Conservation (phyloP, 23 tunicate genomes). For the Ciona savignyi region DNA sequence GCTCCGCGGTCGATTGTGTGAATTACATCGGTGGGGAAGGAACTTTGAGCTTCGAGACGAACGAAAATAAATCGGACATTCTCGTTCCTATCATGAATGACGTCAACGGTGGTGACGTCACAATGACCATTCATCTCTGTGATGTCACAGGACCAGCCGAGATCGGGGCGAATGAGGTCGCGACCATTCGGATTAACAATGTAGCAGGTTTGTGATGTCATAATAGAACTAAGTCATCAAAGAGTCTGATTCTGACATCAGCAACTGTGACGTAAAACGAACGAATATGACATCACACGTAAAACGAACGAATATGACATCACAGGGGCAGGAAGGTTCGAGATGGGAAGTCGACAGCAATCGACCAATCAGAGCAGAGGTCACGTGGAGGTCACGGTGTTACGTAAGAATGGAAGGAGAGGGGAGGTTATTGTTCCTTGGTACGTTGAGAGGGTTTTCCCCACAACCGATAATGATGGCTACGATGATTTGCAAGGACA, state of each 20-base stretch:
- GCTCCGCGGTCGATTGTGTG: constrained; percentile 62
- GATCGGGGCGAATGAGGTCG: constrained; percentile 37
- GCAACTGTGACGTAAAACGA: neutral
- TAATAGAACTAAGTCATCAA: neutral
- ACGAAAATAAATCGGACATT: constrained; percentile 63
- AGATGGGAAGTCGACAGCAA: constrained; percentile 58
- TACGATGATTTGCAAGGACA: constrained; percentile 82
- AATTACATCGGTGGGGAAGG: constrained; percentile 91
- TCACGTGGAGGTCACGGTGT: constrained; percentile 20
- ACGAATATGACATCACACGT: neutral
- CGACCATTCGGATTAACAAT: constrained; percentile 64
- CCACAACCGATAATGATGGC: constrained; percentile 11
- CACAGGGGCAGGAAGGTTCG: constrained; percentile 63
- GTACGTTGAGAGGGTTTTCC: constrained; percentile 54
- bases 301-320: neutral
- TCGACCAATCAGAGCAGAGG: constrained; percentile 41
- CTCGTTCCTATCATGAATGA: constrained; percentile 89
- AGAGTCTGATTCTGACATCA: neutral
- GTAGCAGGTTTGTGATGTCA: constrained; percentile 59
- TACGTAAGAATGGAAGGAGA: constrained; percentile 70
- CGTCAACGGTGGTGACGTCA: constrained; percentile 52
- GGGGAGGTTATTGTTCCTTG: constrained; percentile 77
- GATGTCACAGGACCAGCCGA: constrained; percentile 59
- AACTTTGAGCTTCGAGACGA: constrained; percentile 27
- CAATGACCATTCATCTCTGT: constrained; percentile 52